Conservation (phyloP, 2,888 invertebrate species). For the Resseliella maxima region DNA sequence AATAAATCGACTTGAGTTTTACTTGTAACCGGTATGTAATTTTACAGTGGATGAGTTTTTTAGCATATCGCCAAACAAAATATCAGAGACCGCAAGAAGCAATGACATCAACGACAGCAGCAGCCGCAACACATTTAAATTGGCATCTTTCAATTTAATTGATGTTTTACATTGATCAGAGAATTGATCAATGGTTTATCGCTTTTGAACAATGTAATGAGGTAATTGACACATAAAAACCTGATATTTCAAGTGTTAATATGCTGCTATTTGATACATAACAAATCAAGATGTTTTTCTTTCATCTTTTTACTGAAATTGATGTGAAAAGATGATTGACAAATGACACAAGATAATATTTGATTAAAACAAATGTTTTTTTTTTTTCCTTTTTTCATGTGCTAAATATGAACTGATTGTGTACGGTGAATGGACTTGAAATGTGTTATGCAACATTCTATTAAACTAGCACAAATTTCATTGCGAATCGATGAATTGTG, state of each 20-base stretch:
- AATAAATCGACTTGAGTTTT: not conserved
- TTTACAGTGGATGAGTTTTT: constrained; percentile 12
- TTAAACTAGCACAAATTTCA: not conserved
- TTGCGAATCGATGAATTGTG: not conserved
- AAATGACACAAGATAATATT: not conserved
- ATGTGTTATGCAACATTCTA: not conserved
- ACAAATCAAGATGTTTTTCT: not conserved
- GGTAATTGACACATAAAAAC: not conserved
- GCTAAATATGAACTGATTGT: not conserved
- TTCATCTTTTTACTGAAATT: not conserved
- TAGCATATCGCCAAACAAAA: not conserved
- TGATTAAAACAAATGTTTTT: not conserved
- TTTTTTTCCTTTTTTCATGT: not conserved
- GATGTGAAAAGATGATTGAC: not conserved
- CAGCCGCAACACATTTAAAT: not conserved
- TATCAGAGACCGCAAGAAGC: not conserved
- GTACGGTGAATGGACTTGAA: not conserved
- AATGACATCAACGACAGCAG: not conserved
- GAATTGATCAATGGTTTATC: not conserved
- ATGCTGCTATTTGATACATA: not conserved
- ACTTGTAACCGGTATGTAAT: not conserved
- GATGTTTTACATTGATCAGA: not conserved
- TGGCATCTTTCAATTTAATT: not conserved
- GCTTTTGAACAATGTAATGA: not conserved
- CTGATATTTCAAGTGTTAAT: not conserved